These are phyloP conservation scores for Tiliacea citrago DNA, from an alignment of 2,888 invertebrate genomes.

Conservation along the genomic window DNA sequence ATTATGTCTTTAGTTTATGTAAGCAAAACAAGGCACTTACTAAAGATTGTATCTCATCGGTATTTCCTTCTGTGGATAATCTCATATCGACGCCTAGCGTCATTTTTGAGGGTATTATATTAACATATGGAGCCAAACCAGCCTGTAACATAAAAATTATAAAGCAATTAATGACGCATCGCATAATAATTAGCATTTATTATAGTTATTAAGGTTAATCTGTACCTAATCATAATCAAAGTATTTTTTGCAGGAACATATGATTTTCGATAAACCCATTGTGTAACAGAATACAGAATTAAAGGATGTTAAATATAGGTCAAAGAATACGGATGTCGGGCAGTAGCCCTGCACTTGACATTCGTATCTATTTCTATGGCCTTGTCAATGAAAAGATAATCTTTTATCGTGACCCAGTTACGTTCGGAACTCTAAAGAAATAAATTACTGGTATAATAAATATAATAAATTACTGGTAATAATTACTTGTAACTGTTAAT, in stretches of 20 bases:
- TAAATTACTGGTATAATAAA: too few species aligned
- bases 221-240: not conserved
- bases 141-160: slow-evolving; percentile 71
- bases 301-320: not conserved
- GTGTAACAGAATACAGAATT: not conserved
- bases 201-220: not conserved
- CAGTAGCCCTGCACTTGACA: slow-evolving; percentile 19
- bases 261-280: not conserved
- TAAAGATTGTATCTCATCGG: slow-evolving; percentile 71
- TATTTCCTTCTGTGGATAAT: slow-evolving; percentile 69
- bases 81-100: slow-evolving; percentile 77
- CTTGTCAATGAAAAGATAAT: slow-evolving; percentile 37
- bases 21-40: slow-evolving; percentile 65
- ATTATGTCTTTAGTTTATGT: not conserved
- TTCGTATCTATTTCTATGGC: not conserved
- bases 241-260: not conserved
- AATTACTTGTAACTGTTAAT: not conserved
- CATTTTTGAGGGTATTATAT: slow-evolving; percentile 76
- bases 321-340: slow-evolving; percentile 5
- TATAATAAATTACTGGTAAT: too few species aligned
- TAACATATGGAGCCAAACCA: slow-evolving; percentile 71
- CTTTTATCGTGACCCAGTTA: slow-evolving; percentile 36
- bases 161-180: not conserved
- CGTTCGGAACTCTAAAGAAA: not conserved
- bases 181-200: not conserved